These are phyloP conservation scores for Phaethornis superciliosus DNA, from an alignment of 2,113 vertebrate genomes.

Conservation along the genomic window DNA sequence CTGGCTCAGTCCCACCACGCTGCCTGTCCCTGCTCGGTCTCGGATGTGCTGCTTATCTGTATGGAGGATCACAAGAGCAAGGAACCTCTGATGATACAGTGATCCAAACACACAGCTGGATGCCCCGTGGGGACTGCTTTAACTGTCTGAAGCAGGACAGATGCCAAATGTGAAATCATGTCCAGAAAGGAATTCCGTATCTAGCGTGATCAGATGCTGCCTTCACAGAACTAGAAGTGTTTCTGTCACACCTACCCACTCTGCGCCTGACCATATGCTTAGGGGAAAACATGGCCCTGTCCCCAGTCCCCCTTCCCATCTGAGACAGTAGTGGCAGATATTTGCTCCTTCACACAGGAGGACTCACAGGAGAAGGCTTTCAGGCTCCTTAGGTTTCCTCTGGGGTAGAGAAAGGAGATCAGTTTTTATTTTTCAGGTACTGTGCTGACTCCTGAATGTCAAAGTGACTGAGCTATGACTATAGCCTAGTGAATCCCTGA, in stretches of 20 bases:
- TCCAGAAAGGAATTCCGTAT: not conserved
- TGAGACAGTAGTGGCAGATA: not conserved
- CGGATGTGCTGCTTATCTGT: not conserved
- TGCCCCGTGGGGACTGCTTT: rapidly evolving
- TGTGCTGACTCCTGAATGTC: not conserved
- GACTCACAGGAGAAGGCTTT: not conserved
- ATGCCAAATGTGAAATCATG: not conserved
- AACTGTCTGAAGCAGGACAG: not conserved
- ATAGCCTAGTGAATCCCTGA: not conserved
- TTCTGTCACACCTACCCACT: slow-evolving; percentile 1
- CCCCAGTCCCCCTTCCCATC: rapidly evolving
- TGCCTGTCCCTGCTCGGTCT: not conserved
- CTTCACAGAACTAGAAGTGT: not conserved
- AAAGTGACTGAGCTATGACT: not conserved
- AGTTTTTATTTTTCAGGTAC: not conserved
- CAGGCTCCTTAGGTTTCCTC: not conserved
- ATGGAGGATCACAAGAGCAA: not conserved
- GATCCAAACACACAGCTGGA: not conserved
- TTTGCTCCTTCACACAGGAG: not conserved
- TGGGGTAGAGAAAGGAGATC: not conserved
- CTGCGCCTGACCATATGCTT: not conserved
- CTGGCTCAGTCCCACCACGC: rapidly evolving
- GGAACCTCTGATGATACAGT: rapidly evolving
- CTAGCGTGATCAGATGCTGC: not conserved
- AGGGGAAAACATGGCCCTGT: not conserved